Base-by-base conservation (phyloP, 2,888 invertebrate species). In the Drosophila affinis region DNA sequence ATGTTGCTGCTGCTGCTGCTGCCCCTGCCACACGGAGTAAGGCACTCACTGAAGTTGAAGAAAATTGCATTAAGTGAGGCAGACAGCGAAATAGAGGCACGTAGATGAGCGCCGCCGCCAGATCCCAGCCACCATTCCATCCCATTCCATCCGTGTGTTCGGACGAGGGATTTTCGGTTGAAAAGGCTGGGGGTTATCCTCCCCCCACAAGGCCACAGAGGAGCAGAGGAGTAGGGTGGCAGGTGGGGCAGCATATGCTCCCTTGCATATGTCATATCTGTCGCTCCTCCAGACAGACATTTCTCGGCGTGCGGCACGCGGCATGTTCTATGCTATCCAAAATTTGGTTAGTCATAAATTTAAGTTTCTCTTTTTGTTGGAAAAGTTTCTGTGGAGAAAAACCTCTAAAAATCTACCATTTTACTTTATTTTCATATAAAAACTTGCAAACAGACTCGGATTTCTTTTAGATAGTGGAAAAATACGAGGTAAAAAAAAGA, bases 61-160 rank as follows among this genome's bases (percentile, higher is more conserved):
- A 72, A 86, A 86, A 81, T 81, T 81, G 81, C 80, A 81, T 81
- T 81, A 83, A 72, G 64, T 54, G 34, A 49, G 69, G 44, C 83
- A 81, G 80, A 81, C 86, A 77, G 68, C 27, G 67, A 57, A 80
- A 79, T 82, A 58, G 71, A 79, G 71, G 63, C 81, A 81, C 81
- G 81, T 86, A 79, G 29, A 56, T 47, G 47, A 46, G 29, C 29
- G 29, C 29, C 24, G 24, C 5, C 27, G 24, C 5, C 17, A 56
- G n/a, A 14, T 34, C 61, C 53, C 17, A 52, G 27, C 39, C 47
- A 46, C 27, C 56, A 21, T 21, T 21, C 21, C 21, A 56, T 27
- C 21, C 27, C 56, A 56, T 27, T n/a, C 56, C 45, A 56, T 56
- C 27, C 27, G 14, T 44, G 29, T 29, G 18, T 27, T 39, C 34